Evolutionary conservation across 2,797 vertebrate species (phyloP).

Genomic region (Anolis apletophallus): DNA sequence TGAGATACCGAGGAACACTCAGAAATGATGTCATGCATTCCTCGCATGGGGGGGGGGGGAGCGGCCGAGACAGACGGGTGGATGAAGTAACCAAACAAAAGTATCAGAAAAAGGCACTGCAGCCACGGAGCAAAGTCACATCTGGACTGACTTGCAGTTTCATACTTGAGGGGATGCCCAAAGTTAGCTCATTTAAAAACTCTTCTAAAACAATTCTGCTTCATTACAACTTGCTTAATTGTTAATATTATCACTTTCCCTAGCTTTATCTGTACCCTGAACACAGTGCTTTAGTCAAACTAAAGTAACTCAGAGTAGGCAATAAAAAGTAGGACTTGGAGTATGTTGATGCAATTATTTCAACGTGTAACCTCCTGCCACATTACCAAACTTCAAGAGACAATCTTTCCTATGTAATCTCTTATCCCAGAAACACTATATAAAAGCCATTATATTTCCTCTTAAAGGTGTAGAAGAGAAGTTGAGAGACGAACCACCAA

Average conservation of each 20-base stretch:
- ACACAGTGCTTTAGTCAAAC: no score
- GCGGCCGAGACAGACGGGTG: no score
- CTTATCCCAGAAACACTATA: background rate
- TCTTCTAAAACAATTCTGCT: background rate
- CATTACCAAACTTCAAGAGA: background rate
- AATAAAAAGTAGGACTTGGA: background rate
- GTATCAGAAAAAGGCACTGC: background rate
- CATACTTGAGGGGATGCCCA: background rate
- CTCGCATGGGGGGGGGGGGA: background rate
- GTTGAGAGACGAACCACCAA: background rate
- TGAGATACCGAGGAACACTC: slow-evolving; percentile 13
- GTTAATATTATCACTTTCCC: no score
- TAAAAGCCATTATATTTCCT: background rate
- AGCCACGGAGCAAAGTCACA: background rate
- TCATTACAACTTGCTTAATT: no score
- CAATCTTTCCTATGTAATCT: background rate
- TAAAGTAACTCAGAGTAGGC: no score
- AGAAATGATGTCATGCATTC: slow-evolving; percentile 37
- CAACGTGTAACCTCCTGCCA: background rate
- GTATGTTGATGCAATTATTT: background rate
- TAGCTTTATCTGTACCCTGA: no score
- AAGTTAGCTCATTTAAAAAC: background rate
- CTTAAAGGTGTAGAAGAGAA: background rate
- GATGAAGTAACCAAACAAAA: background rate
- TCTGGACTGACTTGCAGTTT: background rate